A percentile compares a stretch with the other conserved stretches of the same genome.
Conservation (phyloP, 30 jellyfish, hydroid and myxozoan species). For the Pelagia noctiluca region DNA sequence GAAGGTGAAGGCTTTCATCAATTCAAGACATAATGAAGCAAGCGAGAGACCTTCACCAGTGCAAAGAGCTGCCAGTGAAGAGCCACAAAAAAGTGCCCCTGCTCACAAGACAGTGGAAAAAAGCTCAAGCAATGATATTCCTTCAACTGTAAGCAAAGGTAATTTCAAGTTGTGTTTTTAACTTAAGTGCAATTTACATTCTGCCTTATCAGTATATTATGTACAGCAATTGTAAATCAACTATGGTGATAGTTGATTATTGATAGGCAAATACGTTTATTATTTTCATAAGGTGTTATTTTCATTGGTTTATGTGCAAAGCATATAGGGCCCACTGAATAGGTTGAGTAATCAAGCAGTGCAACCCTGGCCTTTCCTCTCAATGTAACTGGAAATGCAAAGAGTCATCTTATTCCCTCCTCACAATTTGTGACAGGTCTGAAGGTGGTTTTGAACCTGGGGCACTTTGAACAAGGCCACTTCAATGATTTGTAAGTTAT, state of each 20-base stretch:
- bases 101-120: not conserved
- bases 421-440: too few relatives aligned
- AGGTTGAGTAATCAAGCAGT: not conserved
- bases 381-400: too few relatives aligned
- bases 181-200: not conserved
- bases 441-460: too few relatives aligned
- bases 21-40: too few relatives aligned
- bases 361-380: not conserved
- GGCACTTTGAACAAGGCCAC: too few relatives aligned
- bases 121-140: not conserved
- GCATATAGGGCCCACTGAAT: not conserved
- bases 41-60: not conserved
- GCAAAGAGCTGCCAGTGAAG: not conserved
- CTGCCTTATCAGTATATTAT: not conserved
- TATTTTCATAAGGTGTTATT: too few relatives aligned
- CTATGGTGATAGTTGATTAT: not conserved
- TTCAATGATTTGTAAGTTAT: too few relatives aligned
- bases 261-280: too few relatives aligned
- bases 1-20: not conserved
- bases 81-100: not conserved
- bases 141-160: not conserved
- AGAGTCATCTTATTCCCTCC: too few relatives aligned
- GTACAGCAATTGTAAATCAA: not conserved
- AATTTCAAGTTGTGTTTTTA: not conserved
- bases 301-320: too few relatives aligned